These are phyloP conservation scores for Microtus ochrogaster DNA, from an alignment of 2,113 vertebrate species.

Conservation along the genomic window DNA sequence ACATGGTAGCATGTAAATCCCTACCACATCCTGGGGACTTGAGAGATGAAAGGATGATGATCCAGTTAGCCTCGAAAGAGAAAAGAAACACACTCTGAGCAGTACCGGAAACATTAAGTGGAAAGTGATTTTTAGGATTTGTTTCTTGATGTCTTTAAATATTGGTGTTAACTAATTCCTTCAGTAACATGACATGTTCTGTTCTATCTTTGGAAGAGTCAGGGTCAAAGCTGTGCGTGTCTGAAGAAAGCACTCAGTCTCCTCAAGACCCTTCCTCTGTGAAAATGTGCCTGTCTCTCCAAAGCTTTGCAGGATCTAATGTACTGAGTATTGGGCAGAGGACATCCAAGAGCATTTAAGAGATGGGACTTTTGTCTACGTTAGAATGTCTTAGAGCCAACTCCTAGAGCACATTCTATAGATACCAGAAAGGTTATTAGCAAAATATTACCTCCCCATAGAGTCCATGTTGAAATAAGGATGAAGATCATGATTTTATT, in stretches of 20 bases:
- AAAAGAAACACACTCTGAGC: not conserved
- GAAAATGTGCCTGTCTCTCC: not conserved
- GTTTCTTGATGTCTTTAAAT: not conserved
- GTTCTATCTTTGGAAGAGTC: not conserved
- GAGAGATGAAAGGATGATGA: not conserved
- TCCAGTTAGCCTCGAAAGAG: not conserved
- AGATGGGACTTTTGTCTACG: not conserved
- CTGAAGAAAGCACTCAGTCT: not conserved
- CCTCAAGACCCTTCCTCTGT: not conserved
- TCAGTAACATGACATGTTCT: not conserved
- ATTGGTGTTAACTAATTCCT: not conserved
- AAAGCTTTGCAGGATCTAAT: not conserved
- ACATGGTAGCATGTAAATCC: not conserved
- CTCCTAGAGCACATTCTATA: not conserved
- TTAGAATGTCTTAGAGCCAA: not conserved
- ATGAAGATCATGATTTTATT: not conserved
- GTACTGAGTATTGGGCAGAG: not conserved
- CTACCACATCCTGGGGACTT: not conserved
- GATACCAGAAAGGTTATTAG: not conserved
- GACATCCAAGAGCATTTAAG: not conserved
- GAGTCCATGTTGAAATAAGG: not conserved
- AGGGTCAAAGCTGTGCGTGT: not conserved
- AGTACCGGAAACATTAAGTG: conserved; percentile 11
- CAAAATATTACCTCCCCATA: not conserved
- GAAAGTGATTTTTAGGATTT: not conserved